Evolutionary conservation across 2,113 vertebrate genomes (phyloP).

Genomic region (Albula goreensis): DNA sequence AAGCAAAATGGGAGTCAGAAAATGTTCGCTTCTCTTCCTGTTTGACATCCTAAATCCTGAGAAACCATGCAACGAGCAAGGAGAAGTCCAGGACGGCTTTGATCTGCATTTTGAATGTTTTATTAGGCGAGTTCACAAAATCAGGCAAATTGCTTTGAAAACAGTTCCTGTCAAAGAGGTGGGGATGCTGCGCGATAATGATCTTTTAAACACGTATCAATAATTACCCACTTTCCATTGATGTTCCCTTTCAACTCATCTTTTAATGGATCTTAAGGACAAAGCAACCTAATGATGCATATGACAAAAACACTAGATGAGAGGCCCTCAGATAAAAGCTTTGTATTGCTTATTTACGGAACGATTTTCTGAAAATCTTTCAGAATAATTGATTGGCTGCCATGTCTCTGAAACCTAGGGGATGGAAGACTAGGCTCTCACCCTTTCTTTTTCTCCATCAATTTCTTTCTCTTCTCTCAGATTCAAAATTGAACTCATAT

Average conservation of each 20-base stretch:
- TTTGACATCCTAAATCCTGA: slow-evolving; percentile 10
- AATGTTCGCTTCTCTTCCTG: not conserved
- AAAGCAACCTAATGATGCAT: not conserved
- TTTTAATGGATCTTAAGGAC: slow-evolving; percentile 18
- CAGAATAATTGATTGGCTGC: not conserved
- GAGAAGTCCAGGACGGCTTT: not conserved
- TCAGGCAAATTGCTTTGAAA: slow-evolving; percentile 25
- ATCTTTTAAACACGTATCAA: slow-evolving; percentile 21
- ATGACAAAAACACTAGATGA: not conserved
- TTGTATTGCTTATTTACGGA: not conserved
- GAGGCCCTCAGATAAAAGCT: not conserved
- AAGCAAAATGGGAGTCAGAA: not conserved
- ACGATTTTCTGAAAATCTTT: not conserved
- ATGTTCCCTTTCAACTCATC: slow-evolving; percentile 26
- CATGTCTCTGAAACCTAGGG: not conserved
- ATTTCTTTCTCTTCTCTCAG: not conserved
- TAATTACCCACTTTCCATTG: slow-evolving; percentile 17
- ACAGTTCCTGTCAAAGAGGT: not conserved
- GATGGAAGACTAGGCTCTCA: not conserved
- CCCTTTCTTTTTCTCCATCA: not conserved
- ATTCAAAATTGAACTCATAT: no score
- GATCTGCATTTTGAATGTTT: not conserved
- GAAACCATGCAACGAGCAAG: not conserved
- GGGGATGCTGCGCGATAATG: not conserved
- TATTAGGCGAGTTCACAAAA: slow-evolving; percentile 24